Evolutionary conservation across 2,797 vertebrate species (phyloP).

Genomic region (Thamnophis elegans): DNA sequence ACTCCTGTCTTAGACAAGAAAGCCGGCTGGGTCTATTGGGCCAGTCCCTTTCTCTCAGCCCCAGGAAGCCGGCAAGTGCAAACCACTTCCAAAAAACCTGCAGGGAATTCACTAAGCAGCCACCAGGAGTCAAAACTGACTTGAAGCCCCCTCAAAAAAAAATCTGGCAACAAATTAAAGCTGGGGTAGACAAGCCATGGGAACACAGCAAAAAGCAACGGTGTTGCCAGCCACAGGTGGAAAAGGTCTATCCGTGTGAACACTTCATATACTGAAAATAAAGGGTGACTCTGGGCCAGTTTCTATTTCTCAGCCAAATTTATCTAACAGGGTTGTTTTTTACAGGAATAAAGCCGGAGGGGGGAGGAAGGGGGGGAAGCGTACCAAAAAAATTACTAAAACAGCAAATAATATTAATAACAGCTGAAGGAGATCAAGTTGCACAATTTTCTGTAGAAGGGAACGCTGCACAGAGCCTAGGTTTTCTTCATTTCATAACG

Average conservation of each 20-base stretch:
- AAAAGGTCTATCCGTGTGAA: neutral
- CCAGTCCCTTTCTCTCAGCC: neutral
- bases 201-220: neutral
- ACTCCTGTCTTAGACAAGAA: neutral
- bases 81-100: neutral
- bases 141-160: neutral
- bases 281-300: neutral
- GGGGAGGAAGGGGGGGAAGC: fast-evolving
- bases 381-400: neutral
- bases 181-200: neutral
- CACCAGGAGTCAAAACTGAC: neutral
- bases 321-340: neutral
- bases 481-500: neutral
- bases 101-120: neutral
- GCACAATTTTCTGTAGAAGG: neutral
- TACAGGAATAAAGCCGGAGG: neutral
- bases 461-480: neutral
- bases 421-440: neutral
- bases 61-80: neutral
- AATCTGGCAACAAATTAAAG: neutral
- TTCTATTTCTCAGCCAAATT: neutral
- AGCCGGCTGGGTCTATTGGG: neutral
- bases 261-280: neutral
- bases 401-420: neutral
- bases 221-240: neutral